Evolutionary conservation across 2,797 vertebrate genomes (phyloP), one percentile per base, ranked within the genome.

Genomic region (Anniella stebbinsi): DNA sequence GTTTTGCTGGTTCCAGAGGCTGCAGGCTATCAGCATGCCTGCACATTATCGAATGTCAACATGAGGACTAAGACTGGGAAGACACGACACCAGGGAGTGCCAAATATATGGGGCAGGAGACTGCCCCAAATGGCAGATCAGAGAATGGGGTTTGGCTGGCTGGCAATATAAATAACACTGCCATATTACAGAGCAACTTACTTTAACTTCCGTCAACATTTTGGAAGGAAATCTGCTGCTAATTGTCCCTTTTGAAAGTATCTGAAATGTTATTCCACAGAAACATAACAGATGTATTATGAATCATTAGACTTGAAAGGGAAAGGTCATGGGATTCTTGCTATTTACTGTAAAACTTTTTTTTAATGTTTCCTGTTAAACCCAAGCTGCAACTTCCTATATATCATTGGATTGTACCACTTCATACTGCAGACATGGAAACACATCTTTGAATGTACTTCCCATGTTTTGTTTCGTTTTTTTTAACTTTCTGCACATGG

Each of bases 281-380:
- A 95, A 96, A 91, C n/a, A 85, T 70, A 88, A 95, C 94, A 92
- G 92, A 60, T 89, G 70, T 93, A 93, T 96, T 95, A 94, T 92
- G 92, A 96, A 87, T 93, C 93, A 94, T 89, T 94, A 2, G 95
- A 88, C 92, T 48, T 69, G 2, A 38, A 92, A 54, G 87, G 41
- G 92, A 93, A 93, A 94, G 96, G 96, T 96, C 96, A 95, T 88
- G 90, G 91, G 78, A 81, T 84, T 41, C 92, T 93, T 95, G 0
- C 91, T 92, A 91, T 72, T 90, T 70, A 38, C 87, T 93, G 92
- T 90, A 90, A 83, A 89, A 54, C 3, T 45, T 45, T 33, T 66
- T 7, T 0, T 91, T 77, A 92, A 89, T 94, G 93, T 95, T 96
- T 97, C 95, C 96, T 94, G 91, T 94, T 93, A 95, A 94, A 94